Conservation (phyloP, 2,797 vertebrate species). For the Luscinia luscinia region DNA sequence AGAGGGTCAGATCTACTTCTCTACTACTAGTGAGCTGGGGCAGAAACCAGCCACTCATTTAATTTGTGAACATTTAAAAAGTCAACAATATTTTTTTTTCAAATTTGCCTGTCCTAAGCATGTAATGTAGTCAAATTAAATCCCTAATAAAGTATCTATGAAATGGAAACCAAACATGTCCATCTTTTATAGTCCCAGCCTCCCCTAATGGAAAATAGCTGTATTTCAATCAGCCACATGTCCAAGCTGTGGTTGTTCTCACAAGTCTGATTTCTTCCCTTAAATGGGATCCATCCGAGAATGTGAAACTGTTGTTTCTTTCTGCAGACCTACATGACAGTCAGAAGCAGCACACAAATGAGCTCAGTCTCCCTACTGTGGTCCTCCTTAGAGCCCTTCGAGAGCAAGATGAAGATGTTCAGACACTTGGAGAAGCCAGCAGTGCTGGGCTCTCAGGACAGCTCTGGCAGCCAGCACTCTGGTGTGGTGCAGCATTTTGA, state of each 20-base stretch:
- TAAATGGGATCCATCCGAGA: slow-evolving; percentile 51
- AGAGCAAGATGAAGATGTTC: neutral
- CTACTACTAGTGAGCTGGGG: neutral
- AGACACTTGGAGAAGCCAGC: neutral
- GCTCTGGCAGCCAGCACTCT: neutral
- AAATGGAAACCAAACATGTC: slow-evolving; percentile 59
- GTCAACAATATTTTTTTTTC: neutral
- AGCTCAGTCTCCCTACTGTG: neutral
- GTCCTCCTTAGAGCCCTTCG: neutral
- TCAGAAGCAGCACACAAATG: neutral
- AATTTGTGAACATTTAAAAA: slow-evolving; percentile 39
- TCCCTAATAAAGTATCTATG: slow-evolving; percentile 53
- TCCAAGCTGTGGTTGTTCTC: slow-evolving; percentile 8
- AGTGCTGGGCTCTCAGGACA: neutral
- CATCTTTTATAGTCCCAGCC: slow-evolving; percentile 54
- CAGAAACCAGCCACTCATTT: neutral
- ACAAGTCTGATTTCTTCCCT: slow-evolving; percentile 40
- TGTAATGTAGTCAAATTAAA: slow-evolving; percentile 55
- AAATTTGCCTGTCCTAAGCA: slow-evolving; percentile 18
- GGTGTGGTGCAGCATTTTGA: neutral
- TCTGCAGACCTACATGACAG: slow-evolving; percentile 36
- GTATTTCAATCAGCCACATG: slow-evolving; percentile 28
- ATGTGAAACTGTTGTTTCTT: neutral
- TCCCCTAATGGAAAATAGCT: slow-evolving; percentile 45
- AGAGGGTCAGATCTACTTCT: neutral